Conservation (phyloP, 1,140 invertebrate genomes). For the Drosophila leontia region DNA sequence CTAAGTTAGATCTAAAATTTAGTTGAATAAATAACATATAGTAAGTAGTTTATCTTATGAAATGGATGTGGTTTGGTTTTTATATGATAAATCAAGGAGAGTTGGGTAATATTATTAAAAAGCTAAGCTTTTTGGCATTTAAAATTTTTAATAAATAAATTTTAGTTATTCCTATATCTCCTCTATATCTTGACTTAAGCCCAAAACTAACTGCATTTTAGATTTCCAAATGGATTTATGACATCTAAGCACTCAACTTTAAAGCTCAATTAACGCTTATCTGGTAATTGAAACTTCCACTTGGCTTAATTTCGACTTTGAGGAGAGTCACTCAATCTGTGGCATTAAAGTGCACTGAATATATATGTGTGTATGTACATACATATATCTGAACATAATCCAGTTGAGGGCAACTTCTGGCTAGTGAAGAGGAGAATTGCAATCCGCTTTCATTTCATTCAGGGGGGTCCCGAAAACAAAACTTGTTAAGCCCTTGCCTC, state of each 20-base stretch:
- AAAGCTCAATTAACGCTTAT: background rate
- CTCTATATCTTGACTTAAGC: too few species aligned
- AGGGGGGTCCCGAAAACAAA: slow-evolving; percentile 26
- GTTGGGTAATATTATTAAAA: too few species aligned
- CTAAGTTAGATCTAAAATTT: slow-evolving; percentile 18
- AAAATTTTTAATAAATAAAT: too few species aligned
- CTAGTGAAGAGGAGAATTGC: slow-evolving; percentile 8
- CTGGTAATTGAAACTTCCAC: slow-evolving; percentile 4
- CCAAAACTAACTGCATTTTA: too few species aligned
- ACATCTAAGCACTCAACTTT: background rate
- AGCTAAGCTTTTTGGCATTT: too few species aligned
- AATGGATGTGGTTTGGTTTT: background rate
- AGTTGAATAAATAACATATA: slow-evolving; percentile 6
- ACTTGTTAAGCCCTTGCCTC: slow-evolving; percentile 48
- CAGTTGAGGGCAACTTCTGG: slow-evolving; percentile 31
- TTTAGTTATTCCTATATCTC: too few species aligned
- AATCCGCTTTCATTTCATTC: slow-evolving; percentile 39
- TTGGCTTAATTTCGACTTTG: background rate
- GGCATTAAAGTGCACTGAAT: slow-evolving; percentile 10
- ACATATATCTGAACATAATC: slow-evolving; percentile 14
- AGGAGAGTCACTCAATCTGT: slow-evolving; percentile 5
- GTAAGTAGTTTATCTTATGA: background rate
- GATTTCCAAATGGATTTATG: too few species aligned
- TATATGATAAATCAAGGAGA: too few species aligned
- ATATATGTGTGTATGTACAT: background rate